phyloP scores from a whole-genome alignment of 2,888 invertebrate genomes.

The Lithophane semibrunnea region DNA sequence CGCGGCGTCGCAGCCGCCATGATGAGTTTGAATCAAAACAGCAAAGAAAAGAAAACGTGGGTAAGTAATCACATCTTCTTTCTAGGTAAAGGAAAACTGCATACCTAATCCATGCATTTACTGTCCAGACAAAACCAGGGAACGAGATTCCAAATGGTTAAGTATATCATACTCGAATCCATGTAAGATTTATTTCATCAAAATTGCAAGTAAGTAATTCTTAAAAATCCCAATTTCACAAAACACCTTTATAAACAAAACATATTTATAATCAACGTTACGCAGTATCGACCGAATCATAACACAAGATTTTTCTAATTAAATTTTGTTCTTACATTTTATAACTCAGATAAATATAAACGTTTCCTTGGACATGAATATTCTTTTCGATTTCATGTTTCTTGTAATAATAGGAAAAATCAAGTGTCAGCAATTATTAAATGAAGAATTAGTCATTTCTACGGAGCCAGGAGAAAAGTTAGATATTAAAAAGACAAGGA shows the following conservation, averaged over 20 bases:
- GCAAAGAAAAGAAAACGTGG: neutral
- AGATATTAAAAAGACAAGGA: slow-evolving; percentile 26
- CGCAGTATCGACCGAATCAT: slow-evolving; percentile 49
- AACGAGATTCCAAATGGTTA: too few species aligned
- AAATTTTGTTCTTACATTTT: slow-evolving; percentile 44
- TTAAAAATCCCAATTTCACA: neutral
- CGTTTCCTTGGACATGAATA: slow-evolving; percentile 47
- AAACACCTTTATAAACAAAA: neutral
- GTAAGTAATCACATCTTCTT: slow-evolving; percentile 6
- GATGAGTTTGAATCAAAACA: neutral
- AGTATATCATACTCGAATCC: too few species aligned
- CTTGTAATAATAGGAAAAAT: slow-evolving; percentile 25
- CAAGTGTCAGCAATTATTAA: slow-evolving; percentile 13
- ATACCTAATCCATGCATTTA: too few species aligned
- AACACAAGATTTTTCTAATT: slow-evolving; percentile 65
- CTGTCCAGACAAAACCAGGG: neutral
- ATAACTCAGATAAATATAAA: slow-evolving; percentile 47
- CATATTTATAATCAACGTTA: slow-evolving; percentile 32
- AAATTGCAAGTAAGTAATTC: neutral
- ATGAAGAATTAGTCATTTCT: slow-evolving; percentile 41
- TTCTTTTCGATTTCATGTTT: slow-evolving; percentile 26
- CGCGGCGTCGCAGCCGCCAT: too few species aligned
- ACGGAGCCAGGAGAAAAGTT: slow-evolving; percentile 6
- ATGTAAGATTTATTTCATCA: neutral
- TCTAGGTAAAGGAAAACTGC: neutral